Evolutionary conservation across 1,140 invertebrate genomes (phyloP), one percentile per base, ranked within the genome.

Genomic region (Diabrotica virgifera): DNA sequence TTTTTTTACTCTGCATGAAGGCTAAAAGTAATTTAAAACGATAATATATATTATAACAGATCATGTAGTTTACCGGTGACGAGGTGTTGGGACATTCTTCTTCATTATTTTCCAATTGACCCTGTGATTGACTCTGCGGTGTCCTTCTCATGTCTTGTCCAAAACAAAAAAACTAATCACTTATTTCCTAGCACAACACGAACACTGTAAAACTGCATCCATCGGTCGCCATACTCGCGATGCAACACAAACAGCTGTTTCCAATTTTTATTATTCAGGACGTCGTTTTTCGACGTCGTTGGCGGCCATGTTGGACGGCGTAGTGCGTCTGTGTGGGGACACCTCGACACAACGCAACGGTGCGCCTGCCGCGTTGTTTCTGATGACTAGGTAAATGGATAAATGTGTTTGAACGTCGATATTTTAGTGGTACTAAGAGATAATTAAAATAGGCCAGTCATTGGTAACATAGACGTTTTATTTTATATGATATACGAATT

Each of bases 251-350:
- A 57, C 55, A 57, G 55, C 55, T 57, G 55, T 57, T 57, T 36
- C 10, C 12, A n/a, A n/a, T 5, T 36, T 36, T n/a, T 36, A n/a
- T 36, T n/a, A 36, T n/a, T 11, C 24, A 36, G 12, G 55, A 57
- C 55, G 55, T n/a, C 55, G 55, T 24, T 10, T 13, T 11, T 13
- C 37, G 58, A 14, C 38, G 58, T 38, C 58, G 58, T 38, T 38
- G 13, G 36, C 58, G 38, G 58, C 58, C 58, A 59, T 59, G 10
- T 59, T 59, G 46, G 38, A 13, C 58, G 58, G 12, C 58, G 58
- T 6, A 13, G 5, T 51, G 58, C 58, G 52, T n/a, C 52, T 12
- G 24, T 54, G 52, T 54, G 24, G 24, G 24, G 24, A 24, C 24
- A 24, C 24, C 24, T 24, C 24, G 24, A 24, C 24, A 24, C 24